Base-by-base conservation (phyloP, 1,140 invertebrate species). In the Halictus rubicundus region DNA sequence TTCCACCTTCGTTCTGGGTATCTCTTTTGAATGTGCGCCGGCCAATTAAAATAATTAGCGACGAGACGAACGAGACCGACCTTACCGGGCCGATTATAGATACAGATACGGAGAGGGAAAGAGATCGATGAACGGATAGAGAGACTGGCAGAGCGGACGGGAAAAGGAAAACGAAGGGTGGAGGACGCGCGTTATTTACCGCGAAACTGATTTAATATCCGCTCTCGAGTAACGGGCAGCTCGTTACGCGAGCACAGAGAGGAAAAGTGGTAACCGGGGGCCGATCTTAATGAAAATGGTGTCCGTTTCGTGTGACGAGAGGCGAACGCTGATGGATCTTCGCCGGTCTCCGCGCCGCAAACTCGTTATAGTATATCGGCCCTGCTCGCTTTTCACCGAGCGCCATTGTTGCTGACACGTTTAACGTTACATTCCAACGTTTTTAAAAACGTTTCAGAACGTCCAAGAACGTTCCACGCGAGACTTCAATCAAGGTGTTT, bases 31-130 rank as follows among this genome's bases (percentile, higher is more conserved):
- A 88, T 88, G 86, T 83, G 80, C 86, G 80, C 83, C 86, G 86
- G 86, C 86, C 86, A 88, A 88, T 88, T 88, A 88, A 88, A 88
- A 88, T 88, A 88, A 88, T 88, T 88, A 88, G 86, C 86, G 80
- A 87, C 86, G 83, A 87, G 87, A 88, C 85, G 86, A 87, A 87
- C 79, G 85, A 83, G 83, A 79, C 63, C 72, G 76, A 39, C 32
- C 70, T 86, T 73, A 80, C 75, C 69, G 80, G 71, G 49, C 78
- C 78, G 85, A 87, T 86, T 86, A 75, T 86, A 86, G 85, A 86
- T 87, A 87, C 81, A 76, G 85, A 81, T 86, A 81, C 61, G 2
- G 42, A 32, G 76, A 66, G 52, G 57, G 66, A 83, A 66, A 64
- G 61, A 81, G 84, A 83, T 74, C 71, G 73, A 84, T 60, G 70